A percentile compares a stretch with the other conserved stretches of the same genome.
Conservation (phyloP, 1,140 invertebrate species). For the Drosophila sturtevanti region DNA sequence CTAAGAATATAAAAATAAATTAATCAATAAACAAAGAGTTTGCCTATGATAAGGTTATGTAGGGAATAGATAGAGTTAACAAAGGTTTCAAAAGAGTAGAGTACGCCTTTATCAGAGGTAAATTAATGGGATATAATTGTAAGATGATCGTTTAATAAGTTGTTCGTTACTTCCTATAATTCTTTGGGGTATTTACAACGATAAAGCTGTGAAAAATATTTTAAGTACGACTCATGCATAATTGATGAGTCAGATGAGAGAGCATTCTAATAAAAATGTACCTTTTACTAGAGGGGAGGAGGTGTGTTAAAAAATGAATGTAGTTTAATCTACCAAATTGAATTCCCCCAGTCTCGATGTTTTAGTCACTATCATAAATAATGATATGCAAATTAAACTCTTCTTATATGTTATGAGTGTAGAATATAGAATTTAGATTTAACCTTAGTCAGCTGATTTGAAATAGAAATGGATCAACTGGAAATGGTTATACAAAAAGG, state of each 20-base stretch:
- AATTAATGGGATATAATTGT: neutral
- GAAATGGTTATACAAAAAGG: slow-evolving; percentile 45
- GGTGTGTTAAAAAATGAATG: neutral
- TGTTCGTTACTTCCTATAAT: no score
- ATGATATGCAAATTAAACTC: neutral
- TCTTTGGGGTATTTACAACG: neutral
- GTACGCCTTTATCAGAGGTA: neutral
- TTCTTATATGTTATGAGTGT: no score
- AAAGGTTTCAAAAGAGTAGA: neutral
- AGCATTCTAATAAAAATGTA: no score
- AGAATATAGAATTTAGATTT: no score
- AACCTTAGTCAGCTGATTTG: neutral
- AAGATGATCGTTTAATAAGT: neutral
- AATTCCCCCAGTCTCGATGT: neutral
- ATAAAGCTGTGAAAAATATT: neutral
- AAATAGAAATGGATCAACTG: slow-evolving; percentile 29
- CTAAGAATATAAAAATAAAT: slow-evolving; percentile 42
- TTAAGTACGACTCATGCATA: neutral
- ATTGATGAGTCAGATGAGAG: neutral
- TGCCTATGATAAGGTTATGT: slow-evolving; percentile 26
- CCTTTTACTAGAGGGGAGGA: neutral
- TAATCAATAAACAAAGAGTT: slow-evolving; percentile 62
- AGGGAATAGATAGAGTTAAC: neutral
- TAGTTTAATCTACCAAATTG: neutral
- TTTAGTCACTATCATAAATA: neutral